Evolutionary conservation across 2,113 vertebrate genomes (phyloP), one percentile per base, ranked within the genome.

Genomic region (Hyla sarda): DNA sequence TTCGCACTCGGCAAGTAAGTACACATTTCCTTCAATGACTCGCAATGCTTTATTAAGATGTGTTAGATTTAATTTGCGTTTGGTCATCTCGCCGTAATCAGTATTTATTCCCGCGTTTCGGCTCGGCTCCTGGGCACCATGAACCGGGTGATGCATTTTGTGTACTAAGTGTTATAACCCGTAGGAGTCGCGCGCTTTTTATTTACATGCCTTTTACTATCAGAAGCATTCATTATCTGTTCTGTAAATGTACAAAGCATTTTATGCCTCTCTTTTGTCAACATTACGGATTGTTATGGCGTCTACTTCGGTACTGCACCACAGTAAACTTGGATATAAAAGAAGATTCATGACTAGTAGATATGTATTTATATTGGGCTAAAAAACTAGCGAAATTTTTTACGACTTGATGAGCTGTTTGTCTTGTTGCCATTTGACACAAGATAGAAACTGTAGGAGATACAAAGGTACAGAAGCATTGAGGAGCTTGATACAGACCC

Each of bases 1-100:
- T 99, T 99, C 88, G 97, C 98, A 88, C 94, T 99, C 88, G 98
- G 98, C 92, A 99, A 99, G 98, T 99, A 95, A 99, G 98, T 97
- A 92, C 87, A 92, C 88, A 88, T 82, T 89, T 82, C 91, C 91
- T 89, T 82, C 86, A 91, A 92, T 92, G 89, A 93, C 85, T 89
- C 28, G 84, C 77, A 2, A 79, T 82, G 88, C 76, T 89, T 92
- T 90, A 91, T 91, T 92, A 91, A 89, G 87, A 91, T 83, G 82
- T 87, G 75, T 87, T 78, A 78, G 72, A 30, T 34, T 3, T 88
- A 88, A 89, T 89, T 82, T 91, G 84, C 81, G 12, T 76, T 89
- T 85, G 83, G 56, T 89, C 91, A 82, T 87, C 90, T 91, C 89
- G 2, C 84, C 88, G 79, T n/a, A 30, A 86, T 77, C 37, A 90